These are phyloP conservation scores for Lepisosteus osseus DNA, from an alignment of 2,113 vertebrate species.

Conservation along the genomic window DNA sequence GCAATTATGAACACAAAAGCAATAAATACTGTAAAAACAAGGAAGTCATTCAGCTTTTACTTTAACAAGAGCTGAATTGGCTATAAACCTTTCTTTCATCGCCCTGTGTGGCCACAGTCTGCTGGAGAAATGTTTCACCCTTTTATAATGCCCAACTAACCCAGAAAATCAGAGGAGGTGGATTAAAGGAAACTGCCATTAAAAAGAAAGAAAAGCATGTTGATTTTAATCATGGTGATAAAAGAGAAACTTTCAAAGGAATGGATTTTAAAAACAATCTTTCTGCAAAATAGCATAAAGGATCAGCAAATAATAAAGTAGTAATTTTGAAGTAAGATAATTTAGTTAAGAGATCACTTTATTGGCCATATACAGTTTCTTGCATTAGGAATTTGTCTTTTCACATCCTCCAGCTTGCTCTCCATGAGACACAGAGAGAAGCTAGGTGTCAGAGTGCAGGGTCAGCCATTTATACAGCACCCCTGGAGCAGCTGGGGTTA, in stretches of 20 bases:
- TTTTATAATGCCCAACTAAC: slow-evolving; percentile 5
- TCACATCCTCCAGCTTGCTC: no score
- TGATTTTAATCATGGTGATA: neutral
- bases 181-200: slow-evolving; percentile 1
- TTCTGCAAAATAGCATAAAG: neutral
- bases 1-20: neutral
- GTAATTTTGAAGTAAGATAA: neutral
- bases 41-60: slow-evolving; percentile 2
- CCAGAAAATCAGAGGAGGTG: slow-evolving; percentile 1
- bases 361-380: no score
- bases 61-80: slow-evolving; percentile 1
- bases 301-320: neutral
- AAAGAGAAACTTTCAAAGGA: neutral
- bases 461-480: no score
- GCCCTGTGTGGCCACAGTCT: slow-evolving; percentile 15
- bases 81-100: slow-evolving; percentile 16
- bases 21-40: slow-evolving; percentile 4
- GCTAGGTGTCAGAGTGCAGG: no score
- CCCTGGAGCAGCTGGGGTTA: no score
- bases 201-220: neutral
- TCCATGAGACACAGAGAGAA: no score
- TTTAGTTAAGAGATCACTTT: no score
- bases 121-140: slow-evolving; percentile 6
- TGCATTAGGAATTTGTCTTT: no score
- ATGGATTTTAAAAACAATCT: neutral